Evolutionary conservation across 2,888 invertebrate species (phyloP), one percentile per base, ranked within the genome.

Genomic region (Standfussiana lucernea): DNA sequence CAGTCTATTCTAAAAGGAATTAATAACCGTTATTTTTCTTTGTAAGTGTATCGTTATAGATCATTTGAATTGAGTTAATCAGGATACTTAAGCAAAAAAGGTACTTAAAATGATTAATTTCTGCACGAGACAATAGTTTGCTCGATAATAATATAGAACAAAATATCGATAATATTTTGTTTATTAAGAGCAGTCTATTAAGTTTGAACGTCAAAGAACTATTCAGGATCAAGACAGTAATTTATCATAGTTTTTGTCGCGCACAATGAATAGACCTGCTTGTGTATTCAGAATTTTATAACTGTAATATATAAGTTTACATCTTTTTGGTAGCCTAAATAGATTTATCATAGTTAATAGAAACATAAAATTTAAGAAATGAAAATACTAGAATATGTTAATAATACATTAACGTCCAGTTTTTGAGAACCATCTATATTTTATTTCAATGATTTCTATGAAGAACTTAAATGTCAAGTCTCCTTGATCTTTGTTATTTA

Each of bases 171-270:
- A 89, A 89, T 86, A 87, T 88, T 88, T 88, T 83, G 80, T 75
- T 75, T 82, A 75, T 75, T 81, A 85, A 74, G 85, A 79, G 74
- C 78, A 83, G 88, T 90, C 91, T 83, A 86, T 86, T 85, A 85
- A 87, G 83, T 90, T 90, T 84, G 85, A 90, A 93, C 91, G 93
- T 94, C 94, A 92, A 93, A 89, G 91, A 93, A 92, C 93, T 91
- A 90, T 90, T 90, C 87, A 91, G 91, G 91, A 92, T 90, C 89
- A 90, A 88, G 91, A 88, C 89, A 84, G 92, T 90, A 91, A 96
- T 96, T 93, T 92, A 95, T 96, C 95, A 95, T 93, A 89, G 92
- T 95, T 95, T 95, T 95, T 95, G 94, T 93, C 91, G 88, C 90
- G 86, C 81, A 83, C 84, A 90, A 92, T 88, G 85, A 91, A 91